Evolutionary conservation across 2,113 vertebrate species (phyloP).

Genomic region (Haplochromis burtoni): DNA sequence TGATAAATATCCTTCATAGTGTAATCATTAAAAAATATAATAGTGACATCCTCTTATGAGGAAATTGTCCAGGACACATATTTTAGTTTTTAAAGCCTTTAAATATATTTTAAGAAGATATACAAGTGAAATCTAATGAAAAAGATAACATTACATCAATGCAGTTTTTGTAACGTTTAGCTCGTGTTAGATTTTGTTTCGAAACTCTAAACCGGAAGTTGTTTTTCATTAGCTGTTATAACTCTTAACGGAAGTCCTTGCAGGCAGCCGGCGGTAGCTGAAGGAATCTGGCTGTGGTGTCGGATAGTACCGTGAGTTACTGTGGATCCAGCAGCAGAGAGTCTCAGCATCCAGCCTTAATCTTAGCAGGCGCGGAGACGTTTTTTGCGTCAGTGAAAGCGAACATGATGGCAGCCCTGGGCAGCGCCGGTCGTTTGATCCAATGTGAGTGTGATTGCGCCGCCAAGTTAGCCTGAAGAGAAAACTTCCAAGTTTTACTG

Average conservation of each 20-base stretch:
- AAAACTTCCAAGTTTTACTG: not conserved
- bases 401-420: slow-evolving; percentile 58
- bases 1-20: not conserved
- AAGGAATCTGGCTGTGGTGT: slow-evolving; percentile 21
- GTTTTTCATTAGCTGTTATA: fast-evolving
- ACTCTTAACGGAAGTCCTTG: not conserved
- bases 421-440: slow-evolving; percentile 52
- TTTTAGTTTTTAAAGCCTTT: not conserved
- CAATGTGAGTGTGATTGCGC: slow-evolving; percentile 54
- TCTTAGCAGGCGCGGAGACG: not conserved
- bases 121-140: not conserved
- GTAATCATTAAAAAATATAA: not conserved
- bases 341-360: not conserved
- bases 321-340: not conserved
- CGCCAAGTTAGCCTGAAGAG: not conserved
- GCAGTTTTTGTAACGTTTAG: not conserved
- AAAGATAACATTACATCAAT: not conserved
- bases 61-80: not conserved
- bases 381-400: not conserved
- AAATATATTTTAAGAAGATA: not conserved
- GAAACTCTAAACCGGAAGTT: not conserved
- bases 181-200: not conserved
- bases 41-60: not conserved
- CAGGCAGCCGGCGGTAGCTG: slow-evolving; percentile 13
- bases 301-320: not conserved